Evolutionary conservation across 2,797 vertebrate species (phyloP), one percentile per base, ranked within the genome.

Genomic region (Clarias laeviceps): DNA sequence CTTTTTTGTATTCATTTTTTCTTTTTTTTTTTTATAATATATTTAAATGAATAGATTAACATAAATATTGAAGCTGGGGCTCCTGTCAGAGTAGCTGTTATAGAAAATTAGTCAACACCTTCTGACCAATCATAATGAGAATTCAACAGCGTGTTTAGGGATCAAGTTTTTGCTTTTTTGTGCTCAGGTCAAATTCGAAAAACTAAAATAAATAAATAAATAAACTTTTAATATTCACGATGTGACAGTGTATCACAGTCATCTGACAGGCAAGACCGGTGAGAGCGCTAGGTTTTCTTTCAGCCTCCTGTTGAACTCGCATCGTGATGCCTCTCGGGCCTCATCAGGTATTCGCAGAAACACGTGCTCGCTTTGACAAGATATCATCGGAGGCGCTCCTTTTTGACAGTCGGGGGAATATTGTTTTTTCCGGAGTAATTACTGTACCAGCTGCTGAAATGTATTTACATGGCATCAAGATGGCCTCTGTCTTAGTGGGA

Each of bases 391-490:
- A 89, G 84, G 84, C 87, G 61, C 45, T 77, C 84, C 78, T 86
- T 68, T 61, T 66, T 88, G 85, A 88, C 85, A 91, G 86, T 87
- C 87, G 64, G 56, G 88, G 72, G 89, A 91, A 90, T 91, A 84
- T 90, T 40, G 82, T 89, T 89, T 91, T 50, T 90, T 89, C 84
- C 86, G 56, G 83, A 70, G 87, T 90, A 91, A 91, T 91, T 91
- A 89, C 87, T 85, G 85, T 87, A 90, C 80, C 90, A 91, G 91
- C 90, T 91, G 89, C 78, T 91, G 82, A 91, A 92, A 89, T 90
- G 85, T 88, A 89, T 92, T 90, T 92, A 89, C 88, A 89, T 90
- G 88, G 84, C 86, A 87, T 86, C 86, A 82, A 85, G 84, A 86
- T 88, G 87, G 82, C 87, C 86, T 85, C 83, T 88, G 70, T 89